Conservation (phyloP, 2,888 invertebrate species). For the Nomada hirtipes region DNA sequence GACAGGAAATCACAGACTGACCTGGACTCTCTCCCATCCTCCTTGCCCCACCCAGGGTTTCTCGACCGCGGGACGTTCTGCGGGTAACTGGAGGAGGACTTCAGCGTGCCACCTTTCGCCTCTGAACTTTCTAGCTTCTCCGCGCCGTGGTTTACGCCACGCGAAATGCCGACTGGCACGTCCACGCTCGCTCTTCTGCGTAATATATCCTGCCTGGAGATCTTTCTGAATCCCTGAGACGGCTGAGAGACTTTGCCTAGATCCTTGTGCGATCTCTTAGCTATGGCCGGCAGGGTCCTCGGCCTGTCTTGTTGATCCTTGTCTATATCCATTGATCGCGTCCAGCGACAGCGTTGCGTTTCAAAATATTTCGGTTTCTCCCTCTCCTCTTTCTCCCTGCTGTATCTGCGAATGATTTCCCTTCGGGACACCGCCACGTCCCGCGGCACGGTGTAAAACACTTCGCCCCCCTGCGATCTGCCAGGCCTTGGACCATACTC, state of each 20-base stretch:
- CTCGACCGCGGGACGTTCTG: slow-evolving; percentile 69
- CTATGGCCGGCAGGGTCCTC: slow-evolving; percentile 76
- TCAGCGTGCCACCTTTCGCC: slow-evolving; percentile 45
- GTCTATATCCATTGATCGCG: slow-evolving; percentile 48
- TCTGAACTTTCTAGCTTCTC: slow-evolving; percentile 58
- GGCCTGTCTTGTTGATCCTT: slow-evolving; percentile 66
- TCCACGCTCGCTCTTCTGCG: slow-evolving; percentile 73
- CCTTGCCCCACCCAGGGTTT: slow-evolving; percentile 62
- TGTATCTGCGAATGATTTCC: slow-evolving; percentile 72
- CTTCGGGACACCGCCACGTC: slow-evolving; percentile 71
- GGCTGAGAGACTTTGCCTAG: slow-evolving; percentile 42
- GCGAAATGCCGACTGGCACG: slow-evolving; percentile 27
- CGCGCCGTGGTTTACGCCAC: slow-evolving; percentile 9
- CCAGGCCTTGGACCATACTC: background rate
- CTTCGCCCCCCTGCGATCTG: slow-evolving; percentile 12
- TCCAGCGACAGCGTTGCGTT: slow-evolving; percentile 71
- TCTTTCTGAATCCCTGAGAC: slow-evolving; percentile 59
- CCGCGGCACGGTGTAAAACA: slow-evolving; percentile 59
- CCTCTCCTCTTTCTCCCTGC: slow-evolving; percentile 67
- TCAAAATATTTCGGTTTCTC: slow-evolving; percentile 62
- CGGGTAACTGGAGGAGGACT: slow-evolving; percentile 63
- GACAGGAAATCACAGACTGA: slow-evolving; percentile 75
- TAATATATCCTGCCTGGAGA: slow-evolving; percentile 80
- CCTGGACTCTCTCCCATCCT: slow-evolving; percentile 70
- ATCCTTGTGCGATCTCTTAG: slow-evolving; percentile 63